phyloP scores from a whole-genome alignment of 92 coral and sea anemone species.

The Desmophyllum pertusum region DNA sequence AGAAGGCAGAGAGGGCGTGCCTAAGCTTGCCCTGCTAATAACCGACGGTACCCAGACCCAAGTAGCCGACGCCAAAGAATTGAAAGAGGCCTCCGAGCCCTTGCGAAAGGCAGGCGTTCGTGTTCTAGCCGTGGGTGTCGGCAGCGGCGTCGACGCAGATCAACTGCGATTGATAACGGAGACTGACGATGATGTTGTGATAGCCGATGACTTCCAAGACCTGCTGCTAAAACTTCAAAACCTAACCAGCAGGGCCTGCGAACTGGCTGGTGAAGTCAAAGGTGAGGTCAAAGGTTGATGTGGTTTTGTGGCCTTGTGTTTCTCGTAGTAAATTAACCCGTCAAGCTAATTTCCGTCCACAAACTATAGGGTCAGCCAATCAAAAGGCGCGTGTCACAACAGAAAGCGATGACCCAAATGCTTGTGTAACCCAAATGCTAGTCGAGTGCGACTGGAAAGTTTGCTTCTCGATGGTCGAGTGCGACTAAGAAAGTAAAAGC shows the following conservation, averaged over 20 bases:
- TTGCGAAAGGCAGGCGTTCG: conserved; percentile 66
- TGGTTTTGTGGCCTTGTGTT: conserved; percentile 21
- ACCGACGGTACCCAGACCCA: conserved; percentile 53
- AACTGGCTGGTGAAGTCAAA: conserved; percentile 42
- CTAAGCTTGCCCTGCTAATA: conserved; percentile 49
- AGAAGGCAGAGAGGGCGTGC: conserved; percentile 55
- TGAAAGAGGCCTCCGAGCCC: conserved; percentile 23
- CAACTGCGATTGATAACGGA: conserved; percentile 70
- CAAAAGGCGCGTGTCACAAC: background rate
- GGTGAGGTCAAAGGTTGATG: conserved; percentile 15
- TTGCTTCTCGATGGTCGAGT: too few species aligned
- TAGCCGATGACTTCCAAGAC: conserved; percentile 45
- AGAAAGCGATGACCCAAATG: too few species aligned
- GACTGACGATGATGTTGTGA: conserved; percentile 52
- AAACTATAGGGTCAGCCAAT: background rate
- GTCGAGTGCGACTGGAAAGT: too few species aligned
- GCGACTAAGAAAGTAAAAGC: too few species aligned
- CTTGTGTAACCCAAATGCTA: too few species aligned
- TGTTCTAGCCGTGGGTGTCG: conserved; percentile 45
- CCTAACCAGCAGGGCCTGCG: conserved; percentile 39
- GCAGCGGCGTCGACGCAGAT: conserved; percentile 47
- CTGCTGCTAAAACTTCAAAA: conserved; percentile 28
- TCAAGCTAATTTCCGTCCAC: background rate
- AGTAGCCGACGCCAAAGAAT: conserved; percentile 18
- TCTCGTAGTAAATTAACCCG: too few species aligned